These are phyloP conservation scores for Troilus luridus DNA, from an alignment of 2,888 invertebrate species.

Conservation along the genomic window DNA sequence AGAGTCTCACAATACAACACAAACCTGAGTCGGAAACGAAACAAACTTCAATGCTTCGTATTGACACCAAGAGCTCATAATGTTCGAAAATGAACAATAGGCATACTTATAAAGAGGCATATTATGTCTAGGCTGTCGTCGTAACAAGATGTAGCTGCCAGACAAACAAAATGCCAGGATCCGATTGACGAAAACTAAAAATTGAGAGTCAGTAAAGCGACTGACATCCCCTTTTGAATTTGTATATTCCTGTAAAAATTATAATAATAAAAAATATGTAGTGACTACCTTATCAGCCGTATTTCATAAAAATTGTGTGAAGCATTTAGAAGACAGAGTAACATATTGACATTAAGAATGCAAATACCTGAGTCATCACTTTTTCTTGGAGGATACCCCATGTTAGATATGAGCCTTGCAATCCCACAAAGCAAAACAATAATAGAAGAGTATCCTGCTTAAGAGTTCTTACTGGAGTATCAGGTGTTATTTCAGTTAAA, in stretches of 20 bases:
- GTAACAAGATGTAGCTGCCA: constrained; percentile 75
- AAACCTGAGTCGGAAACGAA: constrained; percentile 96
- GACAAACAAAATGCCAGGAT: constrained; percentile 86
- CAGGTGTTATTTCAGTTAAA: constrained; percentile 67
- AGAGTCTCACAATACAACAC: not conserved
- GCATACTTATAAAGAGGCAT: constrained; percentile 95
- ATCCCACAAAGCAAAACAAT: constrained; percentile 86
- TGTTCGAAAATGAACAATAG: constrained; percentile 96
- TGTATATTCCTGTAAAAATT: constrained; percentile 74
- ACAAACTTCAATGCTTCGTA: constrained; percentile 99
- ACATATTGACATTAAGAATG: not conserved
- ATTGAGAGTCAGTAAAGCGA: constrained; percentile 94
- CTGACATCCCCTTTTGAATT: constrained; percentile 76
- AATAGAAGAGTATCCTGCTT: constrained; percentile 76
- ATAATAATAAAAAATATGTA: constrained; percentile 8
- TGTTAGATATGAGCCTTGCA: constrained; percentile 91
- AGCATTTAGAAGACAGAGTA: not conserved
- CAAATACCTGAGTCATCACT: constrained; percentile 89
- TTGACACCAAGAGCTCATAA: constrained; percentile 99
- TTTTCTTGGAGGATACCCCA: constrained; percentile 99
- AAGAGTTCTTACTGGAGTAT: constrained; percentile 70
- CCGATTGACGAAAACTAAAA: constrained; percentile 95
- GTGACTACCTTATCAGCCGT: not conserved
- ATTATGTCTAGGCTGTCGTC: constrained; percentile 78
- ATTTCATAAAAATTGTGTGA: not conserved